Evolutionary conservation across 1,140 invertebrate species (phyloP).

Genomic region (Neodiprion virginianus): DNA sequence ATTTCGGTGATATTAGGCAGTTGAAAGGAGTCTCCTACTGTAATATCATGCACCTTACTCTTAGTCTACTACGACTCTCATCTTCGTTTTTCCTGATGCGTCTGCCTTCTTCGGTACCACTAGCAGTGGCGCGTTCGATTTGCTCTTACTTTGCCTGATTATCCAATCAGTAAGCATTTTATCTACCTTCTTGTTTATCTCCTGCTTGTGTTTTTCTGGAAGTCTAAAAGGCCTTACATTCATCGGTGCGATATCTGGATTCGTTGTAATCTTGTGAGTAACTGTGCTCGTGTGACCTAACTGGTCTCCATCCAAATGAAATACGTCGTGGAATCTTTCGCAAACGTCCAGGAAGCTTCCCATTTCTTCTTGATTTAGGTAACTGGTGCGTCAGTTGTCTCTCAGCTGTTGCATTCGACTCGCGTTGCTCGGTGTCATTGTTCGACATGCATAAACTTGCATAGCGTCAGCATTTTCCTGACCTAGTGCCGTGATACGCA

Average conservation of each 20-base stretch:
- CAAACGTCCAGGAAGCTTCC: conserved; percentile 23
- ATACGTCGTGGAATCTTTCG: conserved; percentile 27
- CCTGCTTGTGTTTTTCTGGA: conserved; percentile 34
- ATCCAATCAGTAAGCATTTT: conserved; percentile 38
- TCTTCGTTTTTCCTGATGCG: conserved; percentile 28
- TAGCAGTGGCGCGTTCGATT: conserved; percentile 42
- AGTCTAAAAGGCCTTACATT: conserved; percentile 34
- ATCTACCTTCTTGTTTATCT: conserved; percentile 36
- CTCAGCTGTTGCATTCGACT: too few species aligned
- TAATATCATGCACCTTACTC: conserved; percentile 29
- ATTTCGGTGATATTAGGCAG: conserved; percentile 57
- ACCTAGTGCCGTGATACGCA: too few species aligned
- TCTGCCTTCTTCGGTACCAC: conserved; percentile 39
- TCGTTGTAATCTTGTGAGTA: conserved; percentile 35
- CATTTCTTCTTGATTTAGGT: conserved; percentile 27
- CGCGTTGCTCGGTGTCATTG: too few species aligned
- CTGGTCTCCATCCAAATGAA: conserved; percentile 32
- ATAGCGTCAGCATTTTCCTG: too few species aligned
- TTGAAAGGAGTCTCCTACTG: conserved; percentile 44
- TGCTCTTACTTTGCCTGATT: conserved; percentile 40
- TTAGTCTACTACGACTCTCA: conserved; percentile 31
- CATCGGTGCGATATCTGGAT: conserved; percentile 11
- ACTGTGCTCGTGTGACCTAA: conserved; percentile 25
- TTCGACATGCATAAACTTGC: too few species aligned
- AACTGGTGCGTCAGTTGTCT: conserved; percentile 4